Conservation (phyloP, 2,113 vertebrate species). For the Ginglymostoma cirratum region DNA sequence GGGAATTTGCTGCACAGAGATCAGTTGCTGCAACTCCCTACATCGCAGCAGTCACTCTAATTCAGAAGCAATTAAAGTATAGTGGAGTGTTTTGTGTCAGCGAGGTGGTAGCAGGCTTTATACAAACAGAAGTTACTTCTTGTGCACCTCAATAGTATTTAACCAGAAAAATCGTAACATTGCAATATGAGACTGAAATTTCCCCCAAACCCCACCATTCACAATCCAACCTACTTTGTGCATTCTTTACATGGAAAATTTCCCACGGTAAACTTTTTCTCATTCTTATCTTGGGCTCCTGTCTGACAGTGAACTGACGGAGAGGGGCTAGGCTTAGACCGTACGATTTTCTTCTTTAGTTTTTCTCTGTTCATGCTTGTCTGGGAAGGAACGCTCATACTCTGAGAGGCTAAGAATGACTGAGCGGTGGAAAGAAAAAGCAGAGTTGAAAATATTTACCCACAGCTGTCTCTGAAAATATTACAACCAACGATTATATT, state of each 20-base stretch:
- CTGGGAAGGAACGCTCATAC: not conserved
- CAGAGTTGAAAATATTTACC: not conserved
- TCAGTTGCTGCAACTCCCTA: not conserved
- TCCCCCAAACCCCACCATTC: not conserved
- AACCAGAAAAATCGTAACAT: not conserved
- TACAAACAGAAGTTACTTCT: not conserved
- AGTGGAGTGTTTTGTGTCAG: not conserved
- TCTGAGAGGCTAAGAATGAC: not conserved
- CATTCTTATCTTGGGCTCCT: not conserved
- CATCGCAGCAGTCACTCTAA: not conserved
- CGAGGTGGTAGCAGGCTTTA: not conserved
- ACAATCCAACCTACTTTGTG: conserved; percentile 20
- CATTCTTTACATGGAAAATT: conserved; percentile 27
- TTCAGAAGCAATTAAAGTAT: not conserved
- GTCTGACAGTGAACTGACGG: conserved; percentile 5
- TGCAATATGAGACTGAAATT: not conserved
- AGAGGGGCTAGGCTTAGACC: not conserved
- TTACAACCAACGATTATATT: not conserved
- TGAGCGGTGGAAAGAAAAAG: not conserved
- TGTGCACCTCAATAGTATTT: not conserved
- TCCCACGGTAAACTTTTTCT: not conserved
- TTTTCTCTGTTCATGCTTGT: not conserved
- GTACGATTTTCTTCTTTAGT: not conserved
- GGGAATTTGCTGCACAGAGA: not conserved
- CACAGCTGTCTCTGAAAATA: not conserved